Evolutionary conservation across 1,140 invertebrate genomes (phyloP).

Genomic region (Homalodisca vitripennis): DNA sequence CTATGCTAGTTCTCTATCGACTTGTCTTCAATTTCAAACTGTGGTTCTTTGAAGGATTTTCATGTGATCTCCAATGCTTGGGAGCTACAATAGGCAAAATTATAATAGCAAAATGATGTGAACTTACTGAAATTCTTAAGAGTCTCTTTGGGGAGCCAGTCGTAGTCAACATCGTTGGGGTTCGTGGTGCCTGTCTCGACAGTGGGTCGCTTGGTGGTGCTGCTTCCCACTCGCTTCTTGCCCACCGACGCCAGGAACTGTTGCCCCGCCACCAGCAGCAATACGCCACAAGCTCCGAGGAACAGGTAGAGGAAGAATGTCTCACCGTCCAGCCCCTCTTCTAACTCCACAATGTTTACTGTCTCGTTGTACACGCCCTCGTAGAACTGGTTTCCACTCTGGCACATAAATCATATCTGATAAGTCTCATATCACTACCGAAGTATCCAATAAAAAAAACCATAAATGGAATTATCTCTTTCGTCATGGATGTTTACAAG

Average conservation of each 20-base stretch:
- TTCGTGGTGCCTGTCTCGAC: conserved; percentile 81
- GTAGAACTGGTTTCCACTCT: conserved; percentile 69
- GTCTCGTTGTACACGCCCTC: conserved; percentile 99
- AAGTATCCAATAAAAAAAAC: no score
- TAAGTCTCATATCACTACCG: no score
- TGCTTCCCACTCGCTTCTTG: conserved; percentile 54
- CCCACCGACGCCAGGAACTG: conserved; percentile 83
- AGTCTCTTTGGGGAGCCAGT: conserved; percentile 96
- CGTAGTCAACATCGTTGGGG: conserved; percentile 93
- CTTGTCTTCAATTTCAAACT: no score
- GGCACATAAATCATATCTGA: no score
- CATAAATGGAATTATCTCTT: no score
- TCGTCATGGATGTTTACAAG: no score
- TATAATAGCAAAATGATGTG: no score
- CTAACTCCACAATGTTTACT: conserved; percentile 94
- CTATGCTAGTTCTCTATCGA: no score
- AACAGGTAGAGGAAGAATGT: conserved; percentile 98
- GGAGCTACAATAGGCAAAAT: no score
- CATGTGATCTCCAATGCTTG: neutral
- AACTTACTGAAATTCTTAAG: conserved; percentile 78
- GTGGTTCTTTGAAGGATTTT: neutral
- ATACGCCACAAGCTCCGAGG: conserved; percentile 82
- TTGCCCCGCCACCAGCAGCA: conserved; percentile 86
- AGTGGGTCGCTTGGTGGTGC: conserved; percentile 59
- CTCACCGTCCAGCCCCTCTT: conserved; percentile 96